phyloP scores from a whole-genome alignment of 2,888 invertebrate species.

The Mythimna albipuncta region DNA sequence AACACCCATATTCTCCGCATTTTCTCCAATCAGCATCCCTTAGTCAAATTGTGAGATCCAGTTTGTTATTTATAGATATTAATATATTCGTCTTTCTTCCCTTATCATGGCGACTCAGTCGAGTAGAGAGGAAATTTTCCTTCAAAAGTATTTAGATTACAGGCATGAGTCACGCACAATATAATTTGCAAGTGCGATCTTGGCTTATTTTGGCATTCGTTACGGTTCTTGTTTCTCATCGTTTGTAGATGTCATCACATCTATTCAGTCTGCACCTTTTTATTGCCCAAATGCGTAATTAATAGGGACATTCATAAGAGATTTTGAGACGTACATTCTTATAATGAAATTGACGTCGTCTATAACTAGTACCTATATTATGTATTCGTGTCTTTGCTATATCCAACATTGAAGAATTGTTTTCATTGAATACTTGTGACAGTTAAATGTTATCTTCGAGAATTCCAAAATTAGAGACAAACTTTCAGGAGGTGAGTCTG shows the following conservation, averaged over 20 bases:
- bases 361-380: background rate
- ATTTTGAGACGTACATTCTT: constrained; percentile 5
- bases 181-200: constrained; percentile 21
- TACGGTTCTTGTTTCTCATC: constrained; percentile 39
- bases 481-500: background rate
- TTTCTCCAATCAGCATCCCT: background rate
- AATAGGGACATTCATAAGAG: constrained; percentile 1
- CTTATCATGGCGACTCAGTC: background rate
- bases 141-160: background rate
- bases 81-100: background rate
- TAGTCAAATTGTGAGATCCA: background rate
- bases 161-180: constrained; percentile 15
- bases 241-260: constrained; percentile 21
- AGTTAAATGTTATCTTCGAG: background rate
- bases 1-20: background rate
- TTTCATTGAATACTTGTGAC: no score
- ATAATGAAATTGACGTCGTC: background rate
- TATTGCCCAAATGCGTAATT: background rate
- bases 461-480: background rate
- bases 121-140: background rate
- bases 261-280: background rate
- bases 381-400: no score
- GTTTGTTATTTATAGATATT: background rate
- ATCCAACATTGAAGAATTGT: no score
- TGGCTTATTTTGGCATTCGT: constrained; percentile 34